phyloP scores from a whole-genome alignment of 1,140 invertebrate genomes.

The Phortica variegata region DNA sequence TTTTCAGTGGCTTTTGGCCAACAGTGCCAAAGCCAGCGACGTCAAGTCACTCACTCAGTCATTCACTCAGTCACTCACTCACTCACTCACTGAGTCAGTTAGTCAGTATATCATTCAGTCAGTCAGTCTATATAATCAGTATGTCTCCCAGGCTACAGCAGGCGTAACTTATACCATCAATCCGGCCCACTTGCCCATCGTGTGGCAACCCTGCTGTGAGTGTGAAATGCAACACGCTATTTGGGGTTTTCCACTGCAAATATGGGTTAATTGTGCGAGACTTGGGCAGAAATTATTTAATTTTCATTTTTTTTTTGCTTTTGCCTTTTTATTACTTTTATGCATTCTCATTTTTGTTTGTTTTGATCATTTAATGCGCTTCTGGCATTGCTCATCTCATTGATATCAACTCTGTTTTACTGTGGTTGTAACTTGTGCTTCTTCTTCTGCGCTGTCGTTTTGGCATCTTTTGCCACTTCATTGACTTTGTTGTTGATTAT shows the following conservation, averaged over 20 bases:
- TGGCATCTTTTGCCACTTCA: too few relatives aligned
- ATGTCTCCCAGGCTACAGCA: constrained; percentile 32
- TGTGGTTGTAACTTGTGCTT: too few relatives aligned
- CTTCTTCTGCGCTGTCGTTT: too few relatives aligned
- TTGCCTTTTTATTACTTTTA: background rate
- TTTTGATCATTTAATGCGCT: background rate
- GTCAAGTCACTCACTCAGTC: constrained; percentile 10
- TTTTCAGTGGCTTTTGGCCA: constrained; percentile 48
- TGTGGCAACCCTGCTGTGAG: constrained; percentile 27
- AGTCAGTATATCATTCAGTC: too few relatives aligned
- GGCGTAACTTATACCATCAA: constrained; percentile 25
- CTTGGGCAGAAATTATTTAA: constrained; percentile 44
- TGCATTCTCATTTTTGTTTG: background rate
- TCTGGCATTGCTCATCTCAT: too few relatives aligned
- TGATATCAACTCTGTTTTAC: too few relatives aligned
- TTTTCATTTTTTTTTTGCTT: constrained; percentile 18
- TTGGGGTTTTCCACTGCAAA: constrained; percentile 30
- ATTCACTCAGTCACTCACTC: constrained; percentile 12
- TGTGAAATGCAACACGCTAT: constrained; percentile 50
- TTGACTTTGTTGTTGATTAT: too few relatives aligned
- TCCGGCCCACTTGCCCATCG: constrained; percentile 17
- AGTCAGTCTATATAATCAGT: constrained; percentile 21
- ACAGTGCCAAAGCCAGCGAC: constrained; percentile 35
- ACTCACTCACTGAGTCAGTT: constrained; percentile 10
- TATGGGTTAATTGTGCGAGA: constrained; percentile 46